Base-by-base conservation (phyloP, 2,888 invertebrate genomes). In the Quadroppia sp. region DNA sequence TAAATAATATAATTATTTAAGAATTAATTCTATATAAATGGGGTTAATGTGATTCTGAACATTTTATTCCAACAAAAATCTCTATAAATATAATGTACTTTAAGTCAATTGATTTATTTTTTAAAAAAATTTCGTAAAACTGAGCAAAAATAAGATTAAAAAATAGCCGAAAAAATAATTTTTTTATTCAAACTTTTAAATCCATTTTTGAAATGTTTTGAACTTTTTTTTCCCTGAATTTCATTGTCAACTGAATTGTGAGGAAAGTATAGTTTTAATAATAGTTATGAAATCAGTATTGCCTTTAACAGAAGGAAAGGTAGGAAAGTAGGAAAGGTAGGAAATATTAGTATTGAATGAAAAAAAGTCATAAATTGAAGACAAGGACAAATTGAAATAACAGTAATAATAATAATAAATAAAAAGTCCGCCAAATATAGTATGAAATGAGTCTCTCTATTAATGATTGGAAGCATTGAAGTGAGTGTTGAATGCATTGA, bases 361-460 rank as follows among this genome's bases (percentile, higher is more conserved):
- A 48, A 48, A 48, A 20, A 20, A 56, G 28, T 20, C 15, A 17
- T 25, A 56, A 23, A 56, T 28, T 56, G 56, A 56, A 56, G 28
- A 56, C 56, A 56, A 56, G 56, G 56, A 23, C 56, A 28, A 4
- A 28, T 9, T 56, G 25, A 4, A 56, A 56, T 56, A 17, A n/a
- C 7, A 56, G n/a, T n/a, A n/a, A n/a, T n/a, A n/a, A n/a, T n/a
- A n/a, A n/a, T n/a, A 56, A 28, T 15, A 56, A 56, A 56, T 56
- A 56, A 56, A 56, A 56, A 28, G 28, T 56, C 25, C 28, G 56
- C 56, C 56, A 56, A 56, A 56, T 56, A 56, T 56, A 56, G 56
- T 56, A 56, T 56, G 56, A 56, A 28, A 56, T 28, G 28, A 25
- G 28, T 56, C 56, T 56, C 13, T 56, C 56, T 56, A 56, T 28